These are phyloP conservation scores for Neoniphon sammara DNA, from an alignment of 2,797 vertebrate species.

Conservation along the genomic window DNA sequence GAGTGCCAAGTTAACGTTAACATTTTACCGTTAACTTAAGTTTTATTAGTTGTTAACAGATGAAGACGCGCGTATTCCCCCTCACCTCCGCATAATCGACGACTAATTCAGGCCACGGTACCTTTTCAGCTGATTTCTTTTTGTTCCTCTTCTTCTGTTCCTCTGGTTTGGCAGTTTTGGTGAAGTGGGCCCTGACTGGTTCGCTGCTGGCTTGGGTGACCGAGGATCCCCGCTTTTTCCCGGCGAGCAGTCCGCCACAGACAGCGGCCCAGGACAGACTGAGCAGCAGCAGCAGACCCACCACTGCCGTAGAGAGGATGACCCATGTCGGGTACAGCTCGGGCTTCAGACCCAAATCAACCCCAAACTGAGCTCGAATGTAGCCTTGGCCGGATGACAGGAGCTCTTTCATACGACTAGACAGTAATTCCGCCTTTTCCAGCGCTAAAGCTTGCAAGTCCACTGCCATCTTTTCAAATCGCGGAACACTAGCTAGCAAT, in stretches of 20 bases:
- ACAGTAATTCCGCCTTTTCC: conserved; percentile 89
- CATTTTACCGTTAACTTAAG: too few species aligned
- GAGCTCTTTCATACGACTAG: conserved; percentile 85
- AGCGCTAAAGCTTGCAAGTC: conserved; percentile 83
- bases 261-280: conserved; percentile 79
- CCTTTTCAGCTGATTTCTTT: conserved; percentile 88
- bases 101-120: conserved; percentile 41
- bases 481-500: conserved; percentile 56
- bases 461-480: conserved; percentile 82
- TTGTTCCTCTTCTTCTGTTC: conserved; percentile 89
- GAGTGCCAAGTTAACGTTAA: too few species aligned
- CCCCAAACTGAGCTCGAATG: conserved; percentile 85
- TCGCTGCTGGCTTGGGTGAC: conserved; percentile 49
- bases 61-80: not conserved
- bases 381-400: conserved; percentile 86
- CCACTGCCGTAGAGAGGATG: conserved; percentile 80
- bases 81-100: not conserved
- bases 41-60: too few species aligned
- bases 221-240: conserved; percentile 72
- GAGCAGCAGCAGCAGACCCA: conserved; percentile 82
- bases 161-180: conserved; percentile 79
- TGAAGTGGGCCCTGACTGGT: conserved; percentile 53
- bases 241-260: conserved; percentile 66
- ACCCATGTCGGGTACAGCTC: conserved; percentile 89
- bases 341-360: conserved; percentile 89